Base-by-base conservation (phyloP, 2,797 vertebrate genomes). In the Rhabdomys pumilio region DNA sequence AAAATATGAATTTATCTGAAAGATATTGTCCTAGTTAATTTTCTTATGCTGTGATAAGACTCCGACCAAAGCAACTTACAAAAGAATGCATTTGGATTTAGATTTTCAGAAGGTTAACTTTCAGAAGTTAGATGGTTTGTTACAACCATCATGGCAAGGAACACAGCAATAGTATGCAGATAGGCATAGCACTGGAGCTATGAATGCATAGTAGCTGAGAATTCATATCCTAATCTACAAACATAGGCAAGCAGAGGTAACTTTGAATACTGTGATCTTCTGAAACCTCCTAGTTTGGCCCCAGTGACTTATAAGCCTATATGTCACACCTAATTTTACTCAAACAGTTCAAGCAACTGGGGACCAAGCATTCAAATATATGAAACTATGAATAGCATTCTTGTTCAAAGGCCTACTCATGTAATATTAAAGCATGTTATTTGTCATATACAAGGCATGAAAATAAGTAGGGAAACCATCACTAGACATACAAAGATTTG, bases 1-100 rank as follows among this genome's bases (percentile, higher is more conserved):
- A 72, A 93, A 93, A 84, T 81, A 2, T 87, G 7, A 76, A 55
- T 94, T 94, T 24, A 57, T 87, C 65, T 53, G 13, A 63, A 91
- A 11, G 2, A 4, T 22, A 63, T 84, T 61, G 44, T 84, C 8
- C 10, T 44, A 47, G 59, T 47, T 12, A 31, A 29, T 84, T 61
- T 63, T 83, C 14, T 67, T n/a, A 44, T 22, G 29, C 3, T 85
- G 19, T 67, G 6, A 22, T 50, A 67, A 50, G 83, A 50, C 26
- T 22, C 61, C 19, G 22, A 67, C 12, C 11, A 67, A 67, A 11
- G 19, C 11, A 85, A 67, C 12, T 50, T 14, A 22, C 17, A 34
- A 34, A 67, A 50, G 19, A 67, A 4, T 50, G 6, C 13, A 4
- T 67, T 50, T 34, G 31, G 41, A n/a, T 20, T 67, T 24, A 22